Conservation (phyloP, 2,113 vertebrate species). For the Saguinus imperator region DNA sequence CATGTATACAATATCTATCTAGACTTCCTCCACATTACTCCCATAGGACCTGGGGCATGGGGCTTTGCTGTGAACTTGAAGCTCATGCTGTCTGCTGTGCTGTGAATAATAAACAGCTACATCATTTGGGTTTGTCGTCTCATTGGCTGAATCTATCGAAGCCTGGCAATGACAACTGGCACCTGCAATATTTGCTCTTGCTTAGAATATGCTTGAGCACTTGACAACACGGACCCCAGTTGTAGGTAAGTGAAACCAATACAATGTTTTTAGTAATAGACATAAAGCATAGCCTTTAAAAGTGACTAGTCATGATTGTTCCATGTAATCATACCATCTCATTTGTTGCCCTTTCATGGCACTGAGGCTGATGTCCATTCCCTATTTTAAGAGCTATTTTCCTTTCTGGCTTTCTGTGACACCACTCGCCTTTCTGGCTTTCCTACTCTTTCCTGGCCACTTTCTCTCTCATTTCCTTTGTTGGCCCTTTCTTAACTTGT, state of each 20-base stretch:
- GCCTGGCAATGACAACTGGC: rapidly evolving
- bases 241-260: neutral
- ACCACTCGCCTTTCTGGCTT: neutral
- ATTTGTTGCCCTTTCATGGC: neutral
- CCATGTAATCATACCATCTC: neutral
- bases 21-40: rapidly evolving
- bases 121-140: neutral
- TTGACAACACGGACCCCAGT: too few species aligned
- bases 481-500: neutral
- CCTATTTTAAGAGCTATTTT: neutral
- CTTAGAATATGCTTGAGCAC: neutral
- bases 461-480: neutral
- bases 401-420: neutral
- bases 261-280: neutral
- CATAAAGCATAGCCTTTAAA: neutral
- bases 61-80: neutral
- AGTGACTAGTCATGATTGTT: neutral
- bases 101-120: neutral
- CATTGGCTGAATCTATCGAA: neutral
- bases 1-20: rapidly evolving
- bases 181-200: neutral
- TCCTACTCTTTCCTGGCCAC: rapidly evolving
- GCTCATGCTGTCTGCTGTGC: neutral
- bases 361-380: neutral
- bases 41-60: too few species aligned